A percentile compares a stretch with the other conserved stretches of the same genome.
These are phyloP conservation scores for Poicephalus gulielmi DNA, from an alignment of 2,113 vertebrate genomes.

Conservation along the genomic window DNA sequence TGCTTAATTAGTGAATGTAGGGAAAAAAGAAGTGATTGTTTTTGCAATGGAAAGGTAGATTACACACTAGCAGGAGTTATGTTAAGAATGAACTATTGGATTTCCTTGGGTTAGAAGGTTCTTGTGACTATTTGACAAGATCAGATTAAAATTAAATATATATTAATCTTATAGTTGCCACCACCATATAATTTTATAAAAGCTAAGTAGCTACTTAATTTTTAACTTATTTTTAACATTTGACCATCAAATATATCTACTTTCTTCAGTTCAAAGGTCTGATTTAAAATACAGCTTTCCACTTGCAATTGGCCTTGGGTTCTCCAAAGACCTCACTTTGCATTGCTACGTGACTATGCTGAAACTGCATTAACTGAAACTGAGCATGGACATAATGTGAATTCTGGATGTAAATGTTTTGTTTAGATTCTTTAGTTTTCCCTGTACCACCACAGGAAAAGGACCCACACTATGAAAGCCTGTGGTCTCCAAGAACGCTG, in stretches of 20 bases:
- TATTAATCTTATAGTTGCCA: background rate
- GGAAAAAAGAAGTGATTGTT: background rate
- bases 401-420: constrained; percentile 1
- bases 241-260: background rate
- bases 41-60: background rate
- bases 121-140: background rate
- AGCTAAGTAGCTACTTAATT: background rate
- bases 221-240: background rate
- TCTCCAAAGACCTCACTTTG: background rate
- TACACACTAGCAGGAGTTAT: background rate
- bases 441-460: background rate
- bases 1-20: background rate
- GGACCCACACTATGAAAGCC: constrained; percentile 9
- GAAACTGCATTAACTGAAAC: background rate
- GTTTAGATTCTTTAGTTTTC: constrained; percentile 5
- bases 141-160: background rate
- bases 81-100: background rate
- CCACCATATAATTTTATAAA: background rate
- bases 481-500: background rate
- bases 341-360: background rate
- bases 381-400: background rate
- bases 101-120: background rate
- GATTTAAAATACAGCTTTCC: background rate
- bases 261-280: background rate
- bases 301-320: background rate